Conservation (phyloP, 2,113 vertebrate species). For the Saimiri boliviensis region DNA sequence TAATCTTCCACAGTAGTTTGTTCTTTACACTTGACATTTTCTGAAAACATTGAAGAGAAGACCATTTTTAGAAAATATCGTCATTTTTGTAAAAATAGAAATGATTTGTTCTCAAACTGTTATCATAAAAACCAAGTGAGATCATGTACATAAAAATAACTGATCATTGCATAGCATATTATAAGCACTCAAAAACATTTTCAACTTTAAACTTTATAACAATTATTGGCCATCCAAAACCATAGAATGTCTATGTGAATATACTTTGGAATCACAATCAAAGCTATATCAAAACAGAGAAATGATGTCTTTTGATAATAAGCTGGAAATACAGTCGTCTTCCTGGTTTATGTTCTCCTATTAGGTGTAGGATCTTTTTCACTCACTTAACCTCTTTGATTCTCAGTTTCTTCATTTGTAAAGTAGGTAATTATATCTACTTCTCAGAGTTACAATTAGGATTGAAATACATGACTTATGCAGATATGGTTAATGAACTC, state of each 20-base stretch:
- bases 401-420: constrained; percentile 2
- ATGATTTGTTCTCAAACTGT: constrained; percentile 36
- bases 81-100: constrained; percentile 43
- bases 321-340: background rate
- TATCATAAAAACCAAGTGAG: background rate
- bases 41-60: background rate
- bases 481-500: background rate
- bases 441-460: background rate
- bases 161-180: background rate
- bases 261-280: background rate
- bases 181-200: constrained; percentile 9
- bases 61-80: background rate
- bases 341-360: background rate
- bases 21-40: background rate
- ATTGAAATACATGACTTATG: background rate
- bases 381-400: constrained; percentile 13
- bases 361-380: background rate
- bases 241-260: background rate
- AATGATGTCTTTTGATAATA: background rate
- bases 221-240: constrained; percentile 18
- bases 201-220: constrained; percentile 39
- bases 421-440: background rate
- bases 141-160: constrained; percentile 26
- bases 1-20: background rate
- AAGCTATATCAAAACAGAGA: constrained; percentile 23